Evolutionary conservation across 2,113 vertebrate species (phyloP), one percentile per base, ranked within the genome.

Genomic region (Melanerpes aurifrons): DNA sequence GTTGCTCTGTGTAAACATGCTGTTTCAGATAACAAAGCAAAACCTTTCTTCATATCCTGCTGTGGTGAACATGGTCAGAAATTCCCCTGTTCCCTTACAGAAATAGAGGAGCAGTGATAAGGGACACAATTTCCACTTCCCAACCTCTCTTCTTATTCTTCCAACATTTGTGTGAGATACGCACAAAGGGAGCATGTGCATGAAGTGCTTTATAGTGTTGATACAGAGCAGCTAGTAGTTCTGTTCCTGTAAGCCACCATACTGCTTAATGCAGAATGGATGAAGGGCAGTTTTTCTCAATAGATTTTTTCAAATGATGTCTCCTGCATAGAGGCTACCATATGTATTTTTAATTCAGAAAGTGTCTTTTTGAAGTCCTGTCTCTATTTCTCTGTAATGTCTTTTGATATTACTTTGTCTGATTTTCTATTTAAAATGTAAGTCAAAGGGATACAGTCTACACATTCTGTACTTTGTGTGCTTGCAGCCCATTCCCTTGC

Each of bases 351-450:
- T 83, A 82, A 83, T 92, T 87, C 40, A 80, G 43, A 86, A 94
- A 86, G 31, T 69, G 15, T 57, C 43, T 73, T 87, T 76, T 64
- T 94, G 61, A 94, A 89, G 50, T 76, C 35, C 5, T 92, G 40
- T 40, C 77, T 96, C 28, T 78, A 57, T 81, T 77, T 86, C n/a
- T 68, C 59, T 91, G 89, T 84, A 91, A 86, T 93, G 26, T 87
- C 35, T 78, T 89, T 89, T 92, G 74, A 57, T 87, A 40, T 82
- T 57, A 87, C 29, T 94, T 94, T 89, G 32, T 92, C 90, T 89
- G 47, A 24, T 78, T 95, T 94, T 81, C 50, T 78, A 4, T 93
- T 87, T 88, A 69, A 93, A 69, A 45, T 72, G 10, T 48, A 86
- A 87, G 64, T 62, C 21, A 48, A 78, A 93, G 53, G 77, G 58